A percentile compares a stretch with the other conserved stretches of the same genome.
phyloP scores from a whole-genome alignment of 2,888 invertebrate genomes.

The Lepidocyrtinus sp. region DNA sequence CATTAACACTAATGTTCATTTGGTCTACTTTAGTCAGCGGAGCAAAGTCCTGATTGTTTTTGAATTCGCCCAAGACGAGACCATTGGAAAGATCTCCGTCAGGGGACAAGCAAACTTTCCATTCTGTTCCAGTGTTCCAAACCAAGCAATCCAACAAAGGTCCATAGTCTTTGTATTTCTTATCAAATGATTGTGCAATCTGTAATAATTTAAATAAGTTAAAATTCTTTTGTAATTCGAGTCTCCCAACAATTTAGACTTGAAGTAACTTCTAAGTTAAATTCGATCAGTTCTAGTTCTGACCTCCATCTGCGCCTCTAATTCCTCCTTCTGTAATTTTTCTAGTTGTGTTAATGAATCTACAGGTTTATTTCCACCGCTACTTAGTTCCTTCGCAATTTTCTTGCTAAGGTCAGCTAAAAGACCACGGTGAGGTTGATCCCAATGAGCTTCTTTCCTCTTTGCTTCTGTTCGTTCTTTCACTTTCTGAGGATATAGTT shows the following conservation, averaged over 20 bases:
- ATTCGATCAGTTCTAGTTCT: too few relatives aligned
- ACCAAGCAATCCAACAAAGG: conserved; percentile 94
- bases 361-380: conserved; percentile 39
- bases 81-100: conserved; percentile 86
- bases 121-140: conserved; percentile 86
- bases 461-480: conserved; percentile 86
- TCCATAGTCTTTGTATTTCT: conserved; percentile 89
- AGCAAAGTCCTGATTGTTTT: conserved; percentile 60
- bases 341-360: conserved; percentile 77
- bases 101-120: conserved; percentile 76
- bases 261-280: too few relatives aligned
- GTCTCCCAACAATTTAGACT: too few relatives aligned
- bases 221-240: too few relatives aligned
- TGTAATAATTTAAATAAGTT: too few relatives aligned
- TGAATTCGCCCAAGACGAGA: conserved; percentile 79
- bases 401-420: conserved; percentile 80
- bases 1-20: conserved; percentile 91
- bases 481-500: conserved; percentile 88
- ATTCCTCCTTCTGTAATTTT: conserved; percentile 89
- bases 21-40: conserved; percentile 61
- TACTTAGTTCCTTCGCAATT: conserved; percentile 54
- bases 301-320: conserved; percentile 88
- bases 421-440: conserved; percentile 84
- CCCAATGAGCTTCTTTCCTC: conserved; percentile 88
- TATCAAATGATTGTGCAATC: conserved; percentile 83